Percentiles rank a stretch among this genome's conserved stretches.
phyloP scores from a whole-genome alignment of 2,113 vertebrate genomes.

The Protobothrops mucrosquamatus region DNA sequence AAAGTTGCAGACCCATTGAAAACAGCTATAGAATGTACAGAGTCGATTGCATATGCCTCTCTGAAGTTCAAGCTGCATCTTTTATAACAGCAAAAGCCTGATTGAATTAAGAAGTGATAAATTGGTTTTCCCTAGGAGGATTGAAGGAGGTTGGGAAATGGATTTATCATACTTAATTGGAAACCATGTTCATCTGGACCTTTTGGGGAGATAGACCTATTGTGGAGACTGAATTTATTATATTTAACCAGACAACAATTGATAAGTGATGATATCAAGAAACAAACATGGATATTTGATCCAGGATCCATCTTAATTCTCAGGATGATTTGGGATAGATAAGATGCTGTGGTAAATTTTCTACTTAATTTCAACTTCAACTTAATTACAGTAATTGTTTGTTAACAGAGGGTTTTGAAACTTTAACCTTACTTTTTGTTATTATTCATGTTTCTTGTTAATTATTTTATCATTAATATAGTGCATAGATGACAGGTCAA shows the following conservation, averaged over 20 bases:
- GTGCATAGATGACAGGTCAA: not conserved
- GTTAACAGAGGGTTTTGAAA: not conserved
- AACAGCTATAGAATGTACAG: not conserved
- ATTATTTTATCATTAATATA: not conserved
- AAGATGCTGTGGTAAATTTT: not conserved
- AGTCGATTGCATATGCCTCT: not conserved
- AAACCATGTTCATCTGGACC: not conserved
- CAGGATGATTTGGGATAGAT: not conserved
- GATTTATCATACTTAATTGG: not conserved
- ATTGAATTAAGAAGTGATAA: not conserved
- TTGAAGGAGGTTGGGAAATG: not conserved
- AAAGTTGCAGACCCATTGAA: not conserved
- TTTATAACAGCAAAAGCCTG: not conserved
- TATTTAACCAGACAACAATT: not conserved
- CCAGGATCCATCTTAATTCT: not conserved
- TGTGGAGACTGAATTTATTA: not conserved
- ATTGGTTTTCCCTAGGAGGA: not conserved
- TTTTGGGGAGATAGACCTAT: not conserved
- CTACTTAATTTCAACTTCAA: not conserved
- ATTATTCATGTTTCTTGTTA: not conserved
- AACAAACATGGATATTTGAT: not conserved
- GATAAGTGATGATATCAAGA: not conserved
- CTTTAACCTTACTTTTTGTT: not conserved
- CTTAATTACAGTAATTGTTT: not conserved
- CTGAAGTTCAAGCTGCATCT: not conserved